phyloP scores from a whole-genome alignment of 2,797 vertebrate genomes.

The Thalassophryne amazonica region DNA sequence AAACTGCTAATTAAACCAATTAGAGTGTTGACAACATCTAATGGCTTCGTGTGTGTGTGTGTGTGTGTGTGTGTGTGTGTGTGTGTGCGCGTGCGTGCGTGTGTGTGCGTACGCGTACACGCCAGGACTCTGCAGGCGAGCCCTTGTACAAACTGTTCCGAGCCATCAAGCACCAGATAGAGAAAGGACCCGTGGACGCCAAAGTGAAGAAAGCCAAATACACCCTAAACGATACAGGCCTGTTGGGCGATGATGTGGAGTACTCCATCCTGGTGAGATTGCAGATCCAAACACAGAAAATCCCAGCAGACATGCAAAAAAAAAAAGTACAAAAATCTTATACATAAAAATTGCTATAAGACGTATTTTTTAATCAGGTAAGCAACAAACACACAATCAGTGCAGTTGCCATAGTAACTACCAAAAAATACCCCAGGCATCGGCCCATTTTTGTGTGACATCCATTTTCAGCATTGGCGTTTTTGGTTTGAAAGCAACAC shows the following conservation, averaged over 20 bases:
- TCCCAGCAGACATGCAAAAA: background rate
- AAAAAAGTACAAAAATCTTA: constrained; percentile 27
- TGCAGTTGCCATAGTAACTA: constrained; percentile 64
- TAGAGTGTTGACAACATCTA: constrained; percentile 32
- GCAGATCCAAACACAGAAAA: background rate
- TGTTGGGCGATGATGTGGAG: constrained; percentile 95
- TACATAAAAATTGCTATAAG: too few relatives aligned
- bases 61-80: constrained; percentile 11
- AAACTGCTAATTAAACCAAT: constrained; percentile 44
- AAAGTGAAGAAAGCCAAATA: constrained; percentile 97
- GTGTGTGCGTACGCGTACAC: constrained; percentile 59
- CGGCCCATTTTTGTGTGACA: constrained; percentile 64
- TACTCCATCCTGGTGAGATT: constrained; percentile 88
- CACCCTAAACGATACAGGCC: constrained; percentile 94
- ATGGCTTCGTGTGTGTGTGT: constrained; percentile 1
- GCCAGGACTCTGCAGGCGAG: constrained; percentile 93
- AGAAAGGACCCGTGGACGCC: constrained; percentile 95
- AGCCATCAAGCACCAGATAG: constrained; percentile 98
- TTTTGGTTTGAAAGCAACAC: constrained; percentile 36
- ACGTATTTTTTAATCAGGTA: constrained; percentile 74
- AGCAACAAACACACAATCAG: constrained; percentile 37
- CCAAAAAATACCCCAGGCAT: constrained; percentile 27
- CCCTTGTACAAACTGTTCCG: constrained; percentile 97
- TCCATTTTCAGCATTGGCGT: constrained; percentile 67
- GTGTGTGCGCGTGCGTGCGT: constrained; percentile 12